Evolutionary conservation across 2,797 vertebrate species (phyloP).

Genomic region (Carapus acus): DNA sequence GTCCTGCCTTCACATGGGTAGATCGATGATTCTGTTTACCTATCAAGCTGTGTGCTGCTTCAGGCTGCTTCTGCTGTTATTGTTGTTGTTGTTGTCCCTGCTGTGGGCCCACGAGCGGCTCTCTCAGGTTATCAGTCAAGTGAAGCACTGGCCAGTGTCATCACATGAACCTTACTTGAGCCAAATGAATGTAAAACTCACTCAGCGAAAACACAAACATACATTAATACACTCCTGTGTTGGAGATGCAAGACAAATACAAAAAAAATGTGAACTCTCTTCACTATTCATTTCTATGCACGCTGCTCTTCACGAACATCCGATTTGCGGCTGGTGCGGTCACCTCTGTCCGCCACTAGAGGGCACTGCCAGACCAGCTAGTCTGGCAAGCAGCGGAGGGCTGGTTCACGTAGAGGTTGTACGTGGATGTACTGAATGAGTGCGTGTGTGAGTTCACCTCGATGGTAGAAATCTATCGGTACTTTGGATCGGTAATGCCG

Average conservation of each 20-base stretch:
- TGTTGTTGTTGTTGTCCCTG: constrained; percentile 23
- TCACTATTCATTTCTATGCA: too few relatives aligned
- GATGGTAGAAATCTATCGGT: constrained; percentile 18
- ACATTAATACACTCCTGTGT: too few relatives aligned
- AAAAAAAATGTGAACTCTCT: too few relatives aligned
- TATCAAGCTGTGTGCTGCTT: constrained; percentile 28
- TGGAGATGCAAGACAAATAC: too few relatives aligned
- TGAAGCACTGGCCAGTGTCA: not conserved
- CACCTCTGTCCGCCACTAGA: constrained; percentile 50
- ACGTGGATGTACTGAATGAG: constrained; percentile 42
- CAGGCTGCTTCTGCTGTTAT: constrained; percentile 30
- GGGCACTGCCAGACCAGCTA: constrained; percentile 41
- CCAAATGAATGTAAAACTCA: not conserved
- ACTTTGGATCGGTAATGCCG: constrained; percentile 3
- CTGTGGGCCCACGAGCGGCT: not conserved
- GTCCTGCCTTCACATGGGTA: too few relatives aligned
- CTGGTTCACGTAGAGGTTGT: constrained; percentile 46
- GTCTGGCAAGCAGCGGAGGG: constrained; percentile 16
- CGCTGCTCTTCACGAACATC: not conserved
- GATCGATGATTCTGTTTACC: too few relatives aligned
- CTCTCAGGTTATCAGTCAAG: constrained; percentile 1
- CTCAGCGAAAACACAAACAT: too few relatives aligned
- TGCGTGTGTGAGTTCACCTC: constrained; percentile 41
- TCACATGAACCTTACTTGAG: not conserved
- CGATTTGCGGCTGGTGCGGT: constrained; percentile 10